A percentile compares a stretch with the other conserved stretches of the same genome.
phyloP scores from a whole-genome alignment of 2,797 vertebrate species.

The Kryptolebias ocellatus region DNA sequence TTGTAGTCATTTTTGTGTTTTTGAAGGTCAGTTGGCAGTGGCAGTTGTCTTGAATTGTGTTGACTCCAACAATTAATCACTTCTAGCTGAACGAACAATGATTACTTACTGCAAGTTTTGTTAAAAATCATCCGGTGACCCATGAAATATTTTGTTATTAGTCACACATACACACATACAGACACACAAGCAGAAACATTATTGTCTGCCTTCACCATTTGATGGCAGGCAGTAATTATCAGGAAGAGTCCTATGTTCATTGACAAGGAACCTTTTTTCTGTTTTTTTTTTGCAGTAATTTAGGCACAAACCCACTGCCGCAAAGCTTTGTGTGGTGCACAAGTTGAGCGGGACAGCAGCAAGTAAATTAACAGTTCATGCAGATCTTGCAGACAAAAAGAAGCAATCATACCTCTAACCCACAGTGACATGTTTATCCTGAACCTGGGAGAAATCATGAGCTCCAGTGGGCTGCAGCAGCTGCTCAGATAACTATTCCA shows the following conservation, averaged over 20 bases:
- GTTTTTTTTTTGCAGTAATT: conserved; percentile 8
- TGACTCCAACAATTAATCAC: too few relatives aligned
- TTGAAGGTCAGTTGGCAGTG: too few relatives aligned
- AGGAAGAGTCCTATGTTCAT: background rate
- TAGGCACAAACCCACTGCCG: conserved; percentile 1
- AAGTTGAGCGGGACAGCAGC: conserved; percentile 19
- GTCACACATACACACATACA: too few relatives aligned
- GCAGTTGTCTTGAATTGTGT: too few relatives aligned
- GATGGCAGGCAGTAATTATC: too few relatives aligned
- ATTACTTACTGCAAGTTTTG: too few relatives aligned
- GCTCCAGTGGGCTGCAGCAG: conserved; percentile 16
- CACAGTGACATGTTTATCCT: conserved; percentile 60
- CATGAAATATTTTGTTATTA: too few relatives aligned
- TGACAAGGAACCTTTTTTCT: background rate
- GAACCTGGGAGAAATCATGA: conserved; percentile 37
- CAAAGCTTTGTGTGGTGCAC: conserved; percentile 14
- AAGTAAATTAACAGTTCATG: conserved; percentile 43
- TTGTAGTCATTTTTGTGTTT: too few relatives aligned
- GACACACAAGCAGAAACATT: too few relatives aligned
- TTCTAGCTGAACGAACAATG: too few relatives aligned
- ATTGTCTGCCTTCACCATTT: too few relatives aligned
- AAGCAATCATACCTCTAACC: conserved; percentile 46
- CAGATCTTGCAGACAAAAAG: conserved; percentile 44
- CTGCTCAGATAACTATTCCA: conserved; percentile 23
- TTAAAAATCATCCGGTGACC: too few relatives aligned